Evolutionary conservation across 23 tunicate species (phyloP), one percentile per base, ranked within the genome.

Genomic region (Trididemnum clinides): DNA sequence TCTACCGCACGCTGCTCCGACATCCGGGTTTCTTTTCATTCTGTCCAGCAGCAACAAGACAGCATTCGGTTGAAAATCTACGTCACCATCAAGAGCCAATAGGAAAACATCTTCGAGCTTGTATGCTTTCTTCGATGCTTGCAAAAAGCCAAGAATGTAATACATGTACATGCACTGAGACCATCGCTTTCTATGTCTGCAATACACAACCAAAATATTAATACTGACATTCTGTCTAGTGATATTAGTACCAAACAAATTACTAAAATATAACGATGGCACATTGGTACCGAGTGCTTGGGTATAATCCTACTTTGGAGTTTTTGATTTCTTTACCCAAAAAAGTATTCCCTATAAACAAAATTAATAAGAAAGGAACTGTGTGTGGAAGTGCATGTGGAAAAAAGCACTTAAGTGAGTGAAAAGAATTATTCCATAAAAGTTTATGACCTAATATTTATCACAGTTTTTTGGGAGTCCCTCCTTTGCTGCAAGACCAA

Each of bases 151-250:
- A 33, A 96, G 92, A 63, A 96, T 81, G 75, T 96, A 96, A 81
- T 96, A 96, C 90, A 96, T 80, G 93, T 96, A 96, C 99, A 96
- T 96, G 90, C 95, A 90, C 50, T 95, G 99, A 0, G 96, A 90
- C 99, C 99, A 95, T 1, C 99, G 92, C 70, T 95, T 95, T 27
- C 99, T 71, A 25, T 91, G 95, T 83, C 95, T 90, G 65, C 18
- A n/a, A n/a, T n/a, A n/a, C n/a, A n/a, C n/a, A n/a, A n/a, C n/a
- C n/a, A n/a, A n/a, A n/a, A n/a, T n/a, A n/a, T n/a, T n/a, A n/a
- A n/a, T n/a, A n/a, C n/a, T n/a, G n/a, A n/a, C n/a, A n/a, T n/a
- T n/a, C n/a, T n/a, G n/a, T n/a, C n/a, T n/a, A n/a, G n/a, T n/a
- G n/a, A n/a, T n/a, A n/a, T n/a, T n/a, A n/a, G n/a, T n/a, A n/a